These are phyloP conservation scores for Antheraea assamensis DNA, from an alignment of 2,888 invertebrate species.

Conservation along the genomic window DNA sequence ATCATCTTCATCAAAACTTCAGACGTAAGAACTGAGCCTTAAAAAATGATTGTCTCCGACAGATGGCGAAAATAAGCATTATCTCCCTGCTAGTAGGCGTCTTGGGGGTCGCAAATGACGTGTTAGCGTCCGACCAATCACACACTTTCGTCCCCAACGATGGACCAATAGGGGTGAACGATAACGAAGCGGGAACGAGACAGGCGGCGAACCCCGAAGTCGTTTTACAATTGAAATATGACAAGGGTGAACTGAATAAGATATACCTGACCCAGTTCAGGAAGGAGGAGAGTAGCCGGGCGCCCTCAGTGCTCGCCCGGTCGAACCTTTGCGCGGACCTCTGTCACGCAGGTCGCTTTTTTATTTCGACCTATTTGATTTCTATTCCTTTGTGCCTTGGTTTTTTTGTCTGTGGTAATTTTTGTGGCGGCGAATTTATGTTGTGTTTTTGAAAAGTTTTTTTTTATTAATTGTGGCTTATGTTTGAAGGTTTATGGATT, in stretches of 20 bases:
- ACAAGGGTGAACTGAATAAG: slow-evolving; percentile 72
- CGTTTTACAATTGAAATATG: slow-evolving; percentile 73
- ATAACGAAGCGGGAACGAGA: slow-evolving; percentile 47
- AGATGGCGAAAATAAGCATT: slow-evolving; percentile 54
- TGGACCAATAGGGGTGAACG: slow-evolving; percentile 49
- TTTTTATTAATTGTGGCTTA: not conserved
- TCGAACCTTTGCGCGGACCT: slow-evolving; percentile 71
- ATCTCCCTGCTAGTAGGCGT: slow-evolving; percentile 64
- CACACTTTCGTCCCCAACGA: slow-evolving; percentile 36
- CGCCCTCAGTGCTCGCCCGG: slow-evolving; percentile 63
- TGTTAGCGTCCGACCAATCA: slow-evolving; percentile 50
- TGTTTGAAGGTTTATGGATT: not conserved
- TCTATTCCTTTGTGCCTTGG: slow-evolving; percentile 29
- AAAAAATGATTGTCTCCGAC: slow-evolving; percentile 31
- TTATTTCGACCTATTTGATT: slow-evolving; percentile 28
- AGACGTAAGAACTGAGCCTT: slow-evolving; percentile 18
- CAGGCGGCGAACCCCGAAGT: slow-evolving; percentile 65
- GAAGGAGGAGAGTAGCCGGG: slow-evolving; percentile 49
- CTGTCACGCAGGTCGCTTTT: slow-evolving; percentile 69
- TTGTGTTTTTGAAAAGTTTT: slow-evolving; percentile 12
- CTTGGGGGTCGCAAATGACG: slow-evolving; percentile 41
- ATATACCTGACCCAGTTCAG: slow-evolving; percentile 76
- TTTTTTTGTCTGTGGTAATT: slow-evolving; percentile 25
- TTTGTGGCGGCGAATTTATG: slow-evolving; percentile 26
- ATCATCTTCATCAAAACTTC: not conserved